Evolutionary conservation across 2,797 vertebrate genomes (phyloP).

Genomic region (Micropoecilia bifurca): DNA sequence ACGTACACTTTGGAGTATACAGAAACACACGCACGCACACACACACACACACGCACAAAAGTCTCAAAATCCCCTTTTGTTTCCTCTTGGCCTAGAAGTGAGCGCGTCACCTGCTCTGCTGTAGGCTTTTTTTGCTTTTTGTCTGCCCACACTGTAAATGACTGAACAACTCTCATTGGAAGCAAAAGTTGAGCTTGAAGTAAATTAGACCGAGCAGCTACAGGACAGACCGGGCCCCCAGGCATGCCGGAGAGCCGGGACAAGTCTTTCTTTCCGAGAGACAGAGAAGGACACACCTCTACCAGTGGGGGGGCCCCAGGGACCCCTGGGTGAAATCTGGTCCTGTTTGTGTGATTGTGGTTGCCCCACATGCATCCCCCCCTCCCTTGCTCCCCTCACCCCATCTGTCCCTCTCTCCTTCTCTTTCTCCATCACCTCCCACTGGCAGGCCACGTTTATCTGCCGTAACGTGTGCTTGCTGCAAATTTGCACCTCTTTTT

Average conservation of each 20-base stretch:
- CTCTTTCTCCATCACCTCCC: slow-evolving; percentile 53
- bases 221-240: slow-evolving; percentile 22
- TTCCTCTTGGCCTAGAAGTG: slow-evolving; percentile 37
- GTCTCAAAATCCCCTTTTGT: slow-evolving; percentile 58
- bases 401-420: slow-evolving; percentile 35
- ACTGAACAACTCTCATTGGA: slow-evolving; percentile 32
- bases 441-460: slow-evolving; percentile 62
- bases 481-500: not conserved
- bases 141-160: slow-evolving; percentile 33
- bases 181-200: slow-evolving; percentile 32
- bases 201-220: slow-evolving; percentile 36
- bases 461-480: slow-evolving; percentile 29
- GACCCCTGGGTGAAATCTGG: slow-evolving; percentile 63
- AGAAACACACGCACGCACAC: slow-evolving; percentile 11
- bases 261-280: slow-evolving; percentile 51
- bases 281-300: slow-evolving; percentile 61
- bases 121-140: not conserved
- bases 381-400: not conserved
- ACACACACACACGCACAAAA: slow-evolving; percentile 31
- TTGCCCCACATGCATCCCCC: slow-evolving; percentile 28
- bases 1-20: slow-evolving; percentile 10
- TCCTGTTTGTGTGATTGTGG: slow-evolving; percentile 48
- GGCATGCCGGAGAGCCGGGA: slow-evolving; percentile 40
- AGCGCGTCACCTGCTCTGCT: slow-evolving; percentile 54
- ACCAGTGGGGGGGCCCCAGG: slow-evolving; percentile 52